Evolutionary conservation across 2,113 vertebrate species (phyloP).

Genomic region (Bostrychus sinensis): DNA sequence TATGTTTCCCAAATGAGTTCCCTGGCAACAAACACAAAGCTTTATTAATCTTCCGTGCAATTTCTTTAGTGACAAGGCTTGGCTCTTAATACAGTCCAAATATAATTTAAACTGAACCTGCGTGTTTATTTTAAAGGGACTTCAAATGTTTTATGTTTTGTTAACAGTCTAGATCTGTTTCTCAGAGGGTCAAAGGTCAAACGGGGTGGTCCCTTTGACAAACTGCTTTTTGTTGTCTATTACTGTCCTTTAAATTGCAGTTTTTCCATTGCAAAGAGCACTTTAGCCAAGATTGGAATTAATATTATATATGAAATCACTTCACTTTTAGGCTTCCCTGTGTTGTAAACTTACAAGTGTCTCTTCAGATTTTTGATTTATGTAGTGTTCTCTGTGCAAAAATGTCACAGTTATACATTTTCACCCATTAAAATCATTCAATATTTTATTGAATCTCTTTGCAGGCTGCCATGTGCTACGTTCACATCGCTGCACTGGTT

Average conservation of each 20-base stretch:
- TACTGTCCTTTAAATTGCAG: background rate
- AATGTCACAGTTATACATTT: background rate
- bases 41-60: too few species aligned
- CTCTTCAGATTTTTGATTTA: background rate
- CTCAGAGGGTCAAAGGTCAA: background rate
- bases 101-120: background rate
- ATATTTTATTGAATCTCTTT: constrained; percentile 7
- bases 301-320: too few species aligned
- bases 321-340: background rate
- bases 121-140: background rate
- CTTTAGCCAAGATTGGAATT: too few species aligned
- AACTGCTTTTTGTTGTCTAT: background rate
- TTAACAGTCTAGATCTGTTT: background rate
- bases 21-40: too few species aligned
- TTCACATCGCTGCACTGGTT: constrained; percentile 92
- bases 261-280: background rate
- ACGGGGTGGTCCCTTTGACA: background rate
- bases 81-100: background rate
- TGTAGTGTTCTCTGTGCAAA: background rate
- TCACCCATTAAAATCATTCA: background rate
- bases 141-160: background rate
- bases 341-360: background rate
- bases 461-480: constrained; percentile 95
- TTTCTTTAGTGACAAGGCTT: background rate
- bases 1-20: too few species aligned